Evolutionary conservation across 64 coral and sea anemone species (phyloP), one percentile per base, ranked within the genome.

Genomic region (Montipora foliosa): DNA sequence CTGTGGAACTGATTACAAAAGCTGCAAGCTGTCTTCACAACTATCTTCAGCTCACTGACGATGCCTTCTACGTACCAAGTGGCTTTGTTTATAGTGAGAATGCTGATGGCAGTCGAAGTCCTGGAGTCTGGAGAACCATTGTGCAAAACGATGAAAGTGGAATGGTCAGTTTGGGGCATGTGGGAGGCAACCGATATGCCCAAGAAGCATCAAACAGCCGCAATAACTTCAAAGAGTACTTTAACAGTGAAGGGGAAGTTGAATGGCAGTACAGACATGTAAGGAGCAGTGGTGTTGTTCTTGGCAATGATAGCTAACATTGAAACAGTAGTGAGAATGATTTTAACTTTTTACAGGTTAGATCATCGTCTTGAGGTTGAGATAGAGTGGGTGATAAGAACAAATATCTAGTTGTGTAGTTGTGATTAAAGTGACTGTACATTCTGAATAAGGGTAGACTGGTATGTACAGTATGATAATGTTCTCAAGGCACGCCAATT

Each of bases 1-100:
- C 91, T 75, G 91, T 75, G 76, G 74, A 80, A 73, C 67, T 82
- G 44, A 93, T 87, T 75, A 93, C 91, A 75, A 93, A 93, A 75
- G 91, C 91, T 52, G 91, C 91, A 61, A 14, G 86, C 48, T 93
- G 91, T 79, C 60, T 93, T 76, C 91, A 93, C 20, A 93, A 93
- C 73, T 78, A 76, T 84, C 81, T 87, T 82, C 71, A 82, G 60
- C 91, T 87, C 84, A 87, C 82, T 47, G 60, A 93, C 50, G 64
- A 82, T 92, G 79, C 91, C 58, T 51, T 84, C 1, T 93, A 93
- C 55, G 74, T 81, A 49, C 91, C 91, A 53, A 78, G 59, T 75
- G 81, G 91, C 70, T 93, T 93, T 79, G 81, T 84, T 93, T 81
- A 93, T 74, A 86, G 80, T 64, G 87, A 90, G 74, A 75, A 85